Evolutionary conservation across 2,888 invertebrate species (phyloP).

Genomic region (Allolobophora icterica): DNA sequence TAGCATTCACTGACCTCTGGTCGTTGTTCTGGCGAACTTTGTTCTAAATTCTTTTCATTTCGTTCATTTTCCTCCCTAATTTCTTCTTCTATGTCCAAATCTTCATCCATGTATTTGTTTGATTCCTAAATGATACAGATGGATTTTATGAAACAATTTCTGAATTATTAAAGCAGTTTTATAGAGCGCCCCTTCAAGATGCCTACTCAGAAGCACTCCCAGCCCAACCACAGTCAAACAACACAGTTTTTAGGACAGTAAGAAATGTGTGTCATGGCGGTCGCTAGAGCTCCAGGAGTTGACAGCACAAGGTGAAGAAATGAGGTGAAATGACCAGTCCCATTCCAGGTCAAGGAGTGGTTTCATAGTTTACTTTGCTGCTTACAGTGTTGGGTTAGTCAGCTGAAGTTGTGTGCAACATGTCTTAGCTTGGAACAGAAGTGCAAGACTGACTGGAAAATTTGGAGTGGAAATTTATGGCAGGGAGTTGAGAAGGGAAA

Average conservation of each 20-base stretch:
- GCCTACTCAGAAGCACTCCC: too few relatives aligned
- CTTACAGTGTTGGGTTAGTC: not conserved
- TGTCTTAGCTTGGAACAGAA: too few relatives aligned
- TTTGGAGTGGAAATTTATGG: not conserved
- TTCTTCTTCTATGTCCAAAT: constrained; percentile 56
- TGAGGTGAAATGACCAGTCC: too few relatives aligned
- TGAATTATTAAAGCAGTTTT: too few relatives aligned
- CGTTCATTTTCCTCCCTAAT: constrained; percentile 33
- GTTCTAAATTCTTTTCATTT: not conserved
- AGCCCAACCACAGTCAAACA: too few relatives aligned
- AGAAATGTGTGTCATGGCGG: too few relatives aligned
- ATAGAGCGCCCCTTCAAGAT: too few relatives aligned
- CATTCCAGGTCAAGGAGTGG: too few relatives aligned
- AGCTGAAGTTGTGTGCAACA: not conserved
- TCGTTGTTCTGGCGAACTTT: not conserved
- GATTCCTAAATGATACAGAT: constrained; percentile 74
- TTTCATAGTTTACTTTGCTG: not conserved
- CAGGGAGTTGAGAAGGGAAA: not conserved
- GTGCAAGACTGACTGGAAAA: not conserved
- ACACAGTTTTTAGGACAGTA: too few relatives aligned
- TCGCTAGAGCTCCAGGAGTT: too few relatives aligned
- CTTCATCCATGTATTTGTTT: constrained; percentile 65
- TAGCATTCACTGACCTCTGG: not conserved
- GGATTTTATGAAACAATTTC: not conserved
- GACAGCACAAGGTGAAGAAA: too few relatives aligned